A percentile compares a stretch with the other conserved stretches of the same genome.
These are phyloP conservation scores for Oophaga sylvatica DNA, from an alignment of 2,797 vertebrate species.

Conservation along the genomic window DNA sequence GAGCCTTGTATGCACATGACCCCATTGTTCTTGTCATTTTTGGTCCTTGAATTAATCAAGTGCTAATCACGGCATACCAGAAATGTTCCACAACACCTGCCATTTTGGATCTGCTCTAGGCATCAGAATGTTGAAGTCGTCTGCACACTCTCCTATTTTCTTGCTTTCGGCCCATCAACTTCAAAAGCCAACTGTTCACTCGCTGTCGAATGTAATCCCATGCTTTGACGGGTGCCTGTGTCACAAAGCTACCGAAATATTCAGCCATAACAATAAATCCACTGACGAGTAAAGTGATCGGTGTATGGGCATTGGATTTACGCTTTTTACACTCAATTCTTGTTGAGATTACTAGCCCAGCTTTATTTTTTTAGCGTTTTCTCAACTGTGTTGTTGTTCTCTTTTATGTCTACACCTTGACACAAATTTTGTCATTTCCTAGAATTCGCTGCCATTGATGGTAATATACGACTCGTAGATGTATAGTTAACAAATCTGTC, in stretches of 20 bases:
- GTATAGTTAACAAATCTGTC: conserved; percentile 6
- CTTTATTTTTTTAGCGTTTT: not conserved
- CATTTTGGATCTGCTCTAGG: not conserved
- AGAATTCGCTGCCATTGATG: not conserved
- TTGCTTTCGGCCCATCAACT: too few relatives aligned
- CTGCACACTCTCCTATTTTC: not conserved
- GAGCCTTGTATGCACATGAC: not conserved
- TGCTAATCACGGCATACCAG: too few relatives aligned
- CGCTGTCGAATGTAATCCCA: not conserved
- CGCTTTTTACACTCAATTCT: not conserved
- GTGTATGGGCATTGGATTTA: not conserved
- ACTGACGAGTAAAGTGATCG: not conserved
- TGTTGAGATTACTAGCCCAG: not conserved
- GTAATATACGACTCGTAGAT: not conserved
- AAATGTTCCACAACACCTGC: not conserved
- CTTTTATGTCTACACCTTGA: conserved; percentile 12
- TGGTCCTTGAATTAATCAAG: not conserved
- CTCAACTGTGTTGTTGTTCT: not conserved
- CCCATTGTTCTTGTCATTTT: not conserved
- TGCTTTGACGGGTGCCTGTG: not conserved
- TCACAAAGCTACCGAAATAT: not conserved
- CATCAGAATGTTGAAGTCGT: not conserved
- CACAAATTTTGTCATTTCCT: conserved; percentile 18
- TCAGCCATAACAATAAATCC: too few relatives aligned
- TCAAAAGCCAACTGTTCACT: not conserved